Evolutionary conservation across 2,888 invertebrate species (phyloP).

Genomic region (Trichopria drosophilae): DNA sequence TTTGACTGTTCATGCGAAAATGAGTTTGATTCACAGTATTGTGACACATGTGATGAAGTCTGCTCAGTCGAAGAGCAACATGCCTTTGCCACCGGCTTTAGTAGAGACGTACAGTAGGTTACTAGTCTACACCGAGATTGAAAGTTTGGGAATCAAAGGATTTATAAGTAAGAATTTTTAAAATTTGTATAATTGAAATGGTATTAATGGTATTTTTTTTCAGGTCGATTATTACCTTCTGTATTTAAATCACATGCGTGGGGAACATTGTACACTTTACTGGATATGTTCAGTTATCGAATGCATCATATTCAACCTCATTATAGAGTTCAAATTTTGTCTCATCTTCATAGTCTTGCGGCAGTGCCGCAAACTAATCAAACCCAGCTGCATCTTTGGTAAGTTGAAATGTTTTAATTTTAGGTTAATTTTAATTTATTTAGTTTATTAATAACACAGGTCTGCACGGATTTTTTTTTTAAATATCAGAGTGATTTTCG

Average conservation of each 20-base stretch:
- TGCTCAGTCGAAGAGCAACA: constrained; percentile 82
- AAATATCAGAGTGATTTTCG: no score
- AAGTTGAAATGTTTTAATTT: constrained; percentile 27
- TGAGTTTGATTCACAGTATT: constrained; percentile 83
- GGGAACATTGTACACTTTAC: constrained; percentile 91
- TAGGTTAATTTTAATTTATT: not conserved
- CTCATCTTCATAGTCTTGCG: constrained; percentile 87
- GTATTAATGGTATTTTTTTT: constrained; percentile 28
- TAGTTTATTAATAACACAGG: not conserved
- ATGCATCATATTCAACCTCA: constrained; percentile 96
- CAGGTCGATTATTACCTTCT: constrained; percentile 84
- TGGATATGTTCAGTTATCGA: constrained; percentile 96
- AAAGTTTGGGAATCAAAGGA: constrained; percentile 93
- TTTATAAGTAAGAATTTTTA: constrained; percentile 65
- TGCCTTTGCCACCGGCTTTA: constrained; percentile 85
- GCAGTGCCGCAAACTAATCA: constrained; percentile 93
- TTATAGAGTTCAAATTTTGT: constrained; percentile 88
- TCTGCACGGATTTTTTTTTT: no score
- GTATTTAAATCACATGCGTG: constrained; percentile 89
- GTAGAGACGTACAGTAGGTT: constrained; percentile 94
- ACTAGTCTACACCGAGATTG: constrained; percentile 94
- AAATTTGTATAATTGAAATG: constrained; percentile 8
- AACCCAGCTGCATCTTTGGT: constrained; percentile 91
- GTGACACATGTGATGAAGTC: constrained; percentile 88
- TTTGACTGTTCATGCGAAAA: constrained; percentile 93